Conservation (phyloP, 2,113 vertebrate species). For the Tympanuchus pallidicinctus region DNA sequence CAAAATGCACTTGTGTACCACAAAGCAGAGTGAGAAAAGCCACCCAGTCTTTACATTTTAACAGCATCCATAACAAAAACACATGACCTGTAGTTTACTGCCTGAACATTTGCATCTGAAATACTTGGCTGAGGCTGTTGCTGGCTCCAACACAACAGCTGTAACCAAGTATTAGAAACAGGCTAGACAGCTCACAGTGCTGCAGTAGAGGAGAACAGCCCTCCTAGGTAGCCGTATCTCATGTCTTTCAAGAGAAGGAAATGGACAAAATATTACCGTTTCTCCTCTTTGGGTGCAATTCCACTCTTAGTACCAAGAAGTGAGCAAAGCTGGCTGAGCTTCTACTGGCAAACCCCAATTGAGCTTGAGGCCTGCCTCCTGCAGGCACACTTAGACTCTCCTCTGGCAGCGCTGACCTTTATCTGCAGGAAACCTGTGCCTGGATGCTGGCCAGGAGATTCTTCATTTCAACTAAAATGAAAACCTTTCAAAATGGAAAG, state of each 20-base stretch:
- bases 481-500: background rate
- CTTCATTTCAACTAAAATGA: background rate
- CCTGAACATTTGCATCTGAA: background rate
- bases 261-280: fast-evolving
- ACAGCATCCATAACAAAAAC: background rate
- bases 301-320: fast-evolving
- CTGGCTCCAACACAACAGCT: background rate
- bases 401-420: background rate
- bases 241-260: background rate
- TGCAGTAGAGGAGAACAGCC: background rate
- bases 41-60: background rate
- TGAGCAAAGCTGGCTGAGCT: fast-evolving
- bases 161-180: background rate
- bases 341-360: background rate
- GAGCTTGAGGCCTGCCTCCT: background rate
- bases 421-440: background rate
- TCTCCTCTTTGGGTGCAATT: background rate
- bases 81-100: background rate
- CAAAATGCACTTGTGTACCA: background rate
- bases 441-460: background rate
- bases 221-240: background rate
- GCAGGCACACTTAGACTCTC: fast-evolving
- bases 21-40: background rate
- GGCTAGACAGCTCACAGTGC: fast-evolving
- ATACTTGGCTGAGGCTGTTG: background rate